Conservation (phyloP, 1,140 invertebrate species). For the Meloidogyne floridensis region DNA sequence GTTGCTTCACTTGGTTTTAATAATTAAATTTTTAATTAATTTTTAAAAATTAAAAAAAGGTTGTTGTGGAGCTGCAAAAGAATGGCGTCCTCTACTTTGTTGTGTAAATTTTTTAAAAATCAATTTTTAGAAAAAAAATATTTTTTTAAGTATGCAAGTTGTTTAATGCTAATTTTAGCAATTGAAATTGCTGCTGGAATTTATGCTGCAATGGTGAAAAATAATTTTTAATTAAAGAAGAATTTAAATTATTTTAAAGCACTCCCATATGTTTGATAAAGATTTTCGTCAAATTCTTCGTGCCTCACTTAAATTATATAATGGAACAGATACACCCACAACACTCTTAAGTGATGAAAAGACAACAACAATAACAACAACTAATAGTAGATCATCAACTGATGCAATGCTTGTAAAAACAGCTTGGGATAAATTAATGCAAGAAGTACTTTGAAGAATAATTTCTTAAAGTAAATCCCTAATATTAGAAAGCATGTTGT, state of each 20-base stretch:
- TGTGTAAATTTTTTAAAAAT: constrained; percentile 49
- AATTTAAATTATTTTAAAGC: constrained; percentile 12
- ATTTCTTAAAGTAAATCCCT: neutral
- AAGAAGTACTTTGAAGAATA: constrained; percentile 44
- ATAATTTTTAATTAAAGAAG: constrained; percentile 43
- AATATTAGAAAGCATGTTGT: constrained; percentile 59
- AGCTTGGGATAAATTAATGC: constrained; percentile 65
- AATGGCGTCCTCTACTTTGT: constrained; percentile 63
- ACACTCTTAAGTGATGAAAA: constrained; percentile 5
- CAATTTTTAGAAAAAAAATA: neutral
- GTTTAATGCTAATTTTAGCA: constrained; percentile 62
- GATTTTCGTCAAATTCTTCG: constrained; percentile 58
- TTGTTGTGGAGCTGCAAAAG: constrained; percentile 65
- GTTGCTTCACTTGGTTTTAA: constrained; percentile 55
- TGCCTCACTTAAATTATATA: constrained; percentile 47
- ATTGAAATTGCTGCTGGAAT: constrained; percentile 64
- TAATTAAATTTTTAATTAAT: neutral
- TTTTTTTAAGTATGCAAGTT: constrained; percentile 59
- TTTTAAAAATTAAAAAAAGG: constrained; percentile 21
- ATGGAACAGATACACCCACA: constrained; percentile 56
- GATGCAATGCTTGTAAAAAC: constrained; percentile 56
- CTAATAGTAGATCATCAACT: constrained; percentile 20
- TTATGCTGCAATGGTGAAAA: constrained; percentile 62
- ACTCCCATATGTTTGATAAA: constrained; percentile 52
- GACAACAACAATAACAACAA: neutral